These are phyloP conservation scores for Torymus aiolomorphi DNA, from an alignment of 2,888 invertebrate species.

Conservation along the genomic window DNA sequence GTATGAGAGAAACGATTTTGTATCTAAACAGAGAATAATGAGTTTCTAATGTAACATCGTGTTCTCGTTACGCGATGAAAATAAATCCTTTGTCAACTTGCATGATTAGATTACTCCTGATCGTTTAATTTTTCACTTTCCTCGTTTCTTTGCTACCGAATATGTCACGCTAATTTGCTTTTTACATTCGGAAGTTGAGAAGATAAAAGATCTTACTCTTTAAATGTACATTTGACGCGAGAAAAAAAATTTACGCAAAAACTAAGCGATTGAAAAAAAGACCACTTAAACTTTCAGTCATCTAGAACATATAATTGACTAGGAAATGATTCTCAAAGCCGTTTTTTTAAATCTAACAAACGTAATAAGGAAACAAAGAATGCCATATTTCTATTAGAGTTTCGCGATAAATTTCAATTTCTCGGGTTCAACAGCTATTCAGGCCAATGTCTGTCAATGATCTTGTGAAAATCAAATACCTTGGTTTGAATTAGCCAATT, in stretches of 20 bases:
- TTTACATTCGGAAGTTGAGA: neutral
- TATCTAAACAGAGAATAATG: conserved; percentile 17
- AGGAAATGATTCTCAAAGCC: conserved; percentile 45
- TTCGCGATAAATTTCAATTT: conserved; percentile 26
- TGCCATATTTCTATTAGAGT: conserved; percentile 21
- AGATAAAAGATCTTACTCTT: neutral
- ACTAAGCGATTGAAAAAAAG: conserved; percentile 13
- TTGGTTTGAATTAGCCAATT: conserved; percentile 11
- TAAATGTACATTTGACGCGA: conserved; percentile 7
- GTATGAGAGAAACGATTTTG: conserved; percentile 4
- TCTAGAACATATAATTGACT: conserved; percentile 34
- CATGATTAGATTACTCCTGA: conserved; percentile 9
- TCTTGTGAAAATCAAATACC: conserved; percentile 26
- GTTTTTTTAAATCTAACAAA: conserved; percentile 42
- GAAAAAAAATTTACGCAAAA: conserved; percentile 27
- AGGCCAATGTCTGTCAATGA: conserved; percentile 48
- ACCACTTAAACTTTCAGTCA: conserved; percentile 41
- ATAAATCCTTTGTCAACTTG: neutral
- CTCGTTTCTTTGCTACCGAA: neutral
- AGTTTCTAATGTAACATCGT: conserved; percentile 10
- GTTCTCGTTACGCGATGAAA: conserved; percentile 19
- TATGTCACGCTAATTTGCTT: conserved; percentile 19
- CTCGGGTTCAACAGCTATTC: conserved; percentile 32
- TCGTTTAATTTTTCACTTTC: conserved; percentile 2
- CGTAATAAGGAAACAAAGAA: conserved; percentile 41